These are phyloP conservation scores for Pseudotriccus pelzelni DNA, from an alignment of 2,797 vertebrate species.

Conservation along the genomic window DNA sequence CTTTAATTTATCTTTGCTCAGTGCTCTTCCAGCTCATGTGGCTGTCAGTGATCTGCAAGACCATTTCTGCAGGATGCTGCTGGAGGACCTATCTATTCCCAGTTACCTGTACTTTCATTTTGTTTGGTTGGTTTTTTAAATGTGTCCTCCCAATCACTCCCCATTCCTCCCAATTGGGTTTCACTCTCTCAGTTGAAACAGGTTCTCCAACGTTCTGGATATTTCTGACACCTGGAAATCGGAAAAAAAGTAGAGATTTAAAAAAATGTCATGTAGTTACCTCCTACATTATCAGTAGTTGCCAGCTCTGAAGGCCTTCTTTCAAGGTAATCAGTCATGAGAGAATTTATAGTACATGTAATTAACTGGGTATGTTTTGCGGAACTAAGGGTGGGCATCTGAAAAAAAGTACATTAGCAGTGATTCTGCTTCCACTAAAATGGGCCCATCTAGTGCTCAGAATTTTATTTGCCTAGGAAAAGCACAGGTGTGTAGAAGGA, in stretches of 20 bases:
- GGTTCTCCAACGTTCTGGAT: not conserved
- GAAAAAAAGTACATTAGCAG: not conserved
- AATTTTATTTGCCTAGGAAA: not conserved
- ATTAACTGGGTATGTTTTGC: not conserved
- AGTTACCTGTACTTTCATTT: not conserved
- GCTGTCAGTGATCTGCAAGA: not conserved
- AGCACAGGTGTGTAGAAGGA: not conserved
- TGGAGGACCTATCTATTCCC: not conserved
- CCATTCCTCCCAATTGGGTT: not conserved
- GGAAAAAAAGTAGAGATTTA: not conserved
- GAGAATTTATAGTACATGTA: not conserved
- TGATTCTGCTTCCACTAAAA: not conserved
- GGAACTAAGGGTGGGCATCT: not conserved
- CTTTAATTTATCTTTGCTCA: not conserved
- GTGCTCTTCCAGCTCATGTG: not conserved
- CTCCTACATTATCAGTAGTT: not conserved
- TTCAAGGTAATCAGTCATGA: not conserved
- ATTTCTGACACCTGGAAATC: not conserved
- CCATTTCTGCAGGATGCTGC: not conserved
- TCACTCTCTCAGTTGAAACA: not conserved
- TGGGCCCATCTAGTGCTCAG: not conserved
- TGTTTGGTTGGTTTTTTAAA: not conserved
- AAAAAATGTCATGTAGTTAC: not conserved
- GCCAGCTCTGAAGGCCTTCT: not conserved
- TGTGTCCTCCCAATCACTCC: not conserved